Conservation (phyloP, 2,113 vertebrate species). For the Mustelus asterias region DNA sequence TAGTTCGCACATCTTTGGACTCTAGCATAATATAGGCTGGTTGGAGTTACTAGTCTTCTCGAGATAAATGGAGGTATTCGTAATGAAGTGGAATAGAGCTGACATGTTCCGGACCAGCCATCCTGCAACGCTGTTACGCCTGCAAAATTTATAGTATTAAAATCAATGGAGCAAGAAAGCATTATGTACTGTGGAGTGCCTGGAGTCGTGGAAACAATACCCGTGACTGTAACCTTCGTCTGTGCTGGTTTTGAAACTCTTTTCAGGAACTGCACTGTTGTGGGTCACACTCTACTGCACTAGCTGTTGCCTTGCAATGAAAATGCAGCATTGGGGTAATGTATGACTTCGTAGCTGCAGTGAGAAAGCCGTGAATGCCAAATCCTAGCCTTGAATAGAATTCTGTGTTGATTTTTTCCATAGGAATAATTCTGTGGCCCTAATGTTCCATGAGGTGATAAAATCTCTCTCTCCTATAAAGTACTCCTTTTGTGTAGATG, state of each 20-base stretch:
- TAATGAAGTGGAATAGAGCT: neutral
- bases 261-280: neutral
- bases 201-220: neutral
- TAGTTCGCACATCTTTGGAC: no score
- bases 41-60: neutral
- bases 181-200: neutral
- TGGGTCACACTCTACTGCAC: neutral
- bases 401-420: neutral
- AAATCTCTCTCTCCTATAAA: neutral
- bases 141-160: neutral
- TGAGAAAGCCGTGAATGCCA: neutral
- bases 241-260: neutral
- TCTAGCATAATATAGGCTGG: neutral
- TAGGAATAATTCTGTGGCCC: neutral
- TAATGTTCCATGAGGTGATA: neutral
- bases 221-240: neutral
- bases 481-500: neutral
- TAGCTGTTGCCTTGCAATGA: neutral
- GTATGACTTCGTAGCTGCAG: neutral
- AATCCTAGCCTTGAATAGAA: neutral
- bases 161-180: neutral
- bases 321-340: neutral
- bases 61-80: neutral
- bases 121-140: neutral
- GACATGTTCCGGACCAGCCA: neutral